phyloP scores from a whole-genome alignment of 2,797 vertebrate species.

The Acridotheres tristis region DNA sequence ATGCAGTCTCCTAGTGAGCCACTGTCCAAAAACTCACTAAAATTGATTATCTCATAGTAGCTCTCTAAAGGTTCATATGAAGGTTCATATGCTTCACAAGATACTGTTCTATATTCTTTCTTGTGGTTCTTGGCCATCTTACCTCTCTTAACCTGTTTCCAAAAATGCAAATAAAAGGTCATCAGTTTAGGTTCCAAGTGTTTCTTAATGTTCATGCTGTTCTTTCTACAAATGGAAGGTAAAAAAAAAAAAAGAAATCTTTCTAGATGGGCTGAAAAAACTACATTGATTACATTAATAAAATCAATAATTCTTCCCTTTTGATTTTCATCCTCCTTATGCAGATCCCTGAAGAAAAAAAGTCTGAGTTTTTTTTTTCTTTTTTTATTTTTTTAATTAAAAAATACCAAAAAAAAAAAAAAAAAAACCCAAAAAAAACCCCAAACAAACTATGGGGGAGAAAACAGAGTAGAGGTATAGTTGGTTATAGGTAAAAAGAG shows the following conservation, averaged over 20 bases:
- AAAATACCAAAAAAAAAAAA: no score
- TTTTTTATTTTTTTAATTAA: not conserved
- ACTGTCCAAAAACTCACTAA: not conserved
- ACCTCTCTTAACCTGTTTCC: not conserved
- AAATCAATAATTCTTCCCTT: not conserved
- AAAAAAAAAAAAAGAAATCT: not conserved
- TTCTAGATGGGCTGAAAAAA: not conserved
- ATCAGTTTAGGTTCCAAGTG: not conserved
- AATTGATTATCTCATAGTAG: not conserved
- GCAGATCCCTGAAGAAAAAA: not conserved
- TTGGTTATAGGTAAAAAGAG: not conserved
- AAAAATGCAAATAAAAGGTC: not conserved
- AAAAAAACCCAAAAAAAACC: not conserved
- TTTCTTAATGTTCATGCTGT: not conserved
- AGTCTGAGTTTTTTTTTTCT: rapidly evolving
- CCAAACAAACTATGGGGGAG: not conserved
- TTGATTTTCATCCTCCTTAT: not conserved
- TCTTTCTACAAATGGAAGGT: not conserved
- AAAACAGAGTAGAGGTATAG: not conserved
- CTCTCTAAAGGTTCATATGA: not conserved
- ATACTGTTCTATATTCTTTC: not conserved
- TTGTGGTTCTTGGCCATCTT: not conserved
- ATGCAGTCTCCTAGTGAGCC: not conserved
- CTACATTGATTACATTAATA: rapidly evolving
- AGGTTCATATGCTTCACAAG: not conserved